Percentiles rank a stretch among this genome's conserved stretches.
Conservation (phyloP, 2,888 invertebrate species). For the Chouioia cunea region DNA sequence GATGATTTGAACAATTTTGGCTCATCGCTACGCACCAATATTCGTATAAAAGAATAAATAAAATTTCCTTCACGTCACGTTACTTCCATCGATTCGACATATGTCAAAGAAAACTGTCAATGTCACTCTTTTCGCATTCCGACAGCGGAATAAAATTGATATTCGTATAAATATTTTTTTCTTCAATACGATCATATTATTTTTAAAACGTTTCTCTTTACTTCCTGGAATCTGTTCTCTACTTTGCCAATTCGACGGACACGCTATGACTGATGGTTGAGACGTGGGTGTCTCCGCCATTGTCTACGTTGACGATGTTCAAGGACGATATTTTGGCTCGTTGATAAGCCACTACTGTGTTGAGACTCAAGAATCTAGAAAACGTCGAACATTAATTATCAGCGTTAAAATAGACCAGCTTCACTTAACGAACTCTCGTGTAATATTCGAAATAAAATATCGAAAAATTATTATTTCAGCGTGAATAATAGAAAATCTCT, state of each 20-base stretch:
- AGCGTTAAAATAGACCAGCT: background rate
- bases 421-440: too few relatives aligned
- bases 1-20: background rate
- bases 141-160: slow-evolving; percentile 37
- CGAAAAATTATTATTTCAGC: background rate
- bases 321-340: slow-evolving; percentile 90
- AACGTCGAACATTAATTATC: slow-evolving; percentile 21
- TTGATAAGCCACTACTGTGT: slow-evolving; percentile 91
- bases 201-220: too few relatives aligned
- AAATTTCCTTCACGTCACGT: background rate
- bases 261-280: slow-evolving; percentile 72
- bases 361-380: slow-evolving; percentile 85
- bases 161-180: slow-evolving; percentile 29
- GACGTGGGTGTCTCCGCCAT: slow-evolving; percentile 58
- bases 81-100: too few relatives aligned
- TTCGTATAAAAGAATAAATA: slow-evolving; percentile 28
- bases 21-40: background rate
- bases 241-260: slow-evolving; percentile 67
- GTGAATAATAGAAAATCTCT: background rate
- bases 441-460: too few relatives aligned
- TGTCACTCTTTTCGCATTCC: slow-evolving; percentile 11
- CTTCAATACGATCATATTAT: too few relatives aligned
- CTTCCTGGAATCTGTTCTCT: background rate
- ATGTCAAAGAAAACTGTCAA: slow-evolving; percentile 24
- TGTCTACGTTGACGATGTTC: slow-evolving; percentile 74